Conservation (phyloP, 2,888 invertebrate species). For the Pristionchus exspectatus region DNA sequence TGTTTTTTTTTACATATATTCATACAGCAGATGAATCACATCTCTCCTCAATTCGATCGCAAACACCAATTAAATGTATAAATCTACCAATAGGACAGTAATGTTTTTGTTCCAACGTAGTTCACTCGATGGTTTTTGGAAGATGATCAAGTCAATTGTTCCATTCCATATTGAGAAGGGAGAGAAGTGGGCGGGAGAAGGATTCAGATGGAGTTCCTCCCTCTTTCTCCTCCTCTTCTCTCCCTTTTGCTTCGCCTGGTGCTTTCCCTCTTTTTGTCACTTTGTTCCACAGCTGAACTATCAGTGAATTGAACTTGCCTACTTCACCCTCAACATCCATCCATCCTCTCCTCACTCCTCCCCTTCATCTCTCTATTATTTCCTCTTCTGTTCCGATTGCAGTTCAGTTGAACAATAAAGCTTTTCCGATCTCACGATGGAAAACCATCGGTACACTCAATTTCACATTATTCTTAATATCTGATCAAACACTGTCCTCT, state of each 20-base stretch:
- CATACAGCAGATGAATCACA: no score
- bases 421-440: neutral
- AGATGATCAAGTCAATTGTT: neutral
- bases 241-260: neutral
- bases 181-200: neutral
- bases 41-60: no score
- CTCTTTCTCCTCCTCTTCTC: neutral
- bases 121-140: neutral
- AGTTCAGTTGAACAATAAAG: neutral
- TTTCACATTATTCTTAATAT: neutral
- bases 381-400: neutral
- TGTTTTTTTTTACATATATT: no score
- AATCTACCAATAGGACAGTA: no score
- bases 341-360: neutral
- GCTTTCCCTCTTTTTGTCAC: neutral
- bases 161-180: neutral
- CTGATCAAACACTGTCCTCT: neutral
- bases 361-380: neutral
- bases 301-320: neutral
- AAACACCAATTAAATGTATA: no score
- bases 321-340: neutral
- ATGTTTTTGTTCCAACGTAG: neutral
- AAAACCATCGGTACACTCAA: neutral
- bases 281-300: neutral
- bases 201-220: slow-evolving; percentile 9